Evolutionary conservation across 2,888 invertebrate species (phyloP).

Genomic region (Uropetala carovei): DNA sequence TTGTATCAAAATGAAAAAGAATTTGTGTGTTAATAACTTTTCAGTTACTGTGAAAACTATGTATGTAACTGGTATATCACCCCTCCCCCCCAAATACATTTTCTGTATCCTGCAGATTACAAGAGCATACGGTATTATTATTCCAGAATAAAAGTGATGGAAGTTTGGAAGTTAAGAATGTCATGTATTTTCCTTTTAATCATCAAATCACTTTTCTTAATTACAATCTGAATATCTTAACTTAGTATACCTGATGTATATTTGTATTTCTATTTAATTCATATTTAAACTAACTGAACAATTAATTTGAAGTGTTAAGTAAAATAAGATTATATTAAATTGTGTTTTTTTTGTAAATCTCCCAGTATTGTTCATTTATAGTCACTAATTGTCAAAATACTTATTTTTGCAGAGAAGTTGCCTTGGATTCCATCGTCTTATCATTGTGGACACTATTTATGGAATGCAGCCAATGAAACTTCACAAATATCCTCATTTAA

Average conservation of each 20-base stretch:
- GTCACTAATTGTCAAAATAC: constrained; percentile 26
- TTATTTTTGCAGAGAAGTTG: constrained; percentile 77
- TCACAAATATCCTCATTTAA: constrained; percentile 81
- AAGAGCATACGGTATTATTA: no score
- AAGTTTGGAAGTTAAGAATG: no score
- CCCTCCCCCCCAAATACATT: no score
- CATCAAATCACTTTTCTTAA: neutral
- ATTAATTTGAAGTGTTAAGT: neutral
- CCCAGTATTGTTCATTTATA: neutral
- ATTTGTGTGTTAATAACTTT: no score
- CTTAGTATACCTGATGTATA: neutral
- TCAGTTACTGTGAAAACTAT: no score
- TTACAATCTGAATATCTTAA: neutral
- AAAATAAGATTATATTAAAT: neutral
- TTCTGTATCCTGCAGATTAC: no score
- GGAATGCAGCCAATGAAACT: constrained; percentile 89
- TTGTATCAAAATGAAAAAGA: no score
- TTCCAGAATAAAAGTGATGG: no score
- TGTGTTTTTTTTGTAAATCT: neutral
- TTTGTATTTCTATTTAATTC: neutral
- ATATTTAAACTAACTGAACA: neutral
- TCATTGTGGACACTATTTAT: constrained; percentile 83
- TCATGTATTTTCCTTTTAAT: no score
- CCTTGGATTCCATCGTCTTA: constrained; percentile 83
- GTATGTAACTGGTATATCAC: no score